Conservation (phyloP, 2,113 vertebrate genomes). For the Macquaria australasica region DNA sequence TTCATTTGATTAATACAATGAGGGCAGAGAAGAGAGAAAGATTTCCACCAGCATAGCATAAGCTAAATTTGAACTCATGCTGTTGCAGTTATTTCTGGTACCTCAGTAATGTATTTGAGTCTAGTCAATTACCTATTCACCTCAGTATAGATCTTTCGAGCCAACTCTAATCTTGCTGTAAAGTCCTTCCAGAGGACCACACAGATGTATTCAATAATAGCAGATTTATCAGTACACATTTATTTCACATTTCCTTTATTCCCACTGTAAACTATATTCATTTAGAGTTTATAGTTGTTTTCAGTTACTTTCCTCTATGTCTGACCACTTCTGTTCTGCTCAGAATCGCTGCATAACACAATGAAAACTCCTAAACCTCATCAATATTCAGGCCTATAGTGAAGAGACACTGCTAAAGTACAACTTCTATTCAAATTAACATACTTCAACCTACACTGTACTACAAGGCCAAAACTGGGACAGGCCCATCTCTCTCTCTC, state of each 20-base stretch:
- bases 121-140: conserved; percentile 59
- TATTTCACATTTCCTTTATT: conserved; percentile 13
- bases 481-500: conserved; percentile 46
- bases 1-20: conserved; percentile 54
- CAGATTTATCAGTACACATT: not conserved
- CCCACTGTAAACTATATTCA: conserved; percentile 29
- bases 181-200: conserved; percentile 43
- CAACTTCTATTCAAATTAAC: conserved; percentile 65
- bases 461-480: conserved; percentile 71
- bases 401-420: conserved; percentile 43
- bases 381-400: conserved; percentile 58
- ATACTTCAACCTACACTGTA: conserved; percentile 59
- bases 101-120: conserved; percentile 57
- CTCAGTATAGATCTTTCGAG: conserved; percentile 41
- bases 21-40: conserved; percentile 28
- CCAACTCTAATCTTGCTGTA: conserved; percentile 22
- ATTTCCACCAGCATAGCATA: conserved; percentile 44
- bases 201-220: conserved; percentile 31
- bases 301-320: conserved; percentile 26
- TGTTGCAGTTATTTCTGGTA: conserved; percentile 58
- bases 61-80: conserved; percentile 53
- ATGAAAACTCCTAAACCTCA: conserved; percentile 37
- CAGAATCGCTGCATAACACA: conserved; percentile 31
- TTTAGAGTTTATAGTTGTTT: conserved; percentile 28
- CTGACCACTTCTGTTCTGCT: conserved; percentile 29